These are phyloP conservation scores for Dynastes tityus DNA, from an alignment of 2,888 invertebrate species.

Conservation along the genomic window DNA sequence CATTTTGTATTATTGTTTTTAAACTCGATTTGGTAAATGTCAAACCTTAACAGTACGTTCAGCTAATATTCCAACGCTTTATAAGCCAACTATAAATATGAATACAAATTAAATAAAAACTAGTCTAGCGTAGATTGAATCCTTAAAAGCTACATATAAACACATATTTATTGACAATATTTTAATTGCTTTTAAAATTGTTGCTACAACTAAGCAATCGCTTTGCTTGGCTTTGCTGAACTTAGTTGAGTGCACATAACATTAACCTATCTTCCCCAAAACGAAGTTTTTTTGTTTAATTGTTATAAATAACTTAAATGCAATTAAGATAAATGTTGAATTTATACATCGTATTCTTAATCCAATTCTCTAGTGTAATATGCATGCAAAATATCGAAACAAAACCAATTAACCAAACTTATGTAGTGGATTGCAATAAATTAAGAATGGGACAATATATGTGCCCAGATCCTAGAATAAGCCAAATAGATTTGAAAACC, in stretches of 20 bases:
- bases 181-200: background rate
- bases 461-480: slow-evolving; percentile 84
- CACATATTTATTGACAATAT: no score
- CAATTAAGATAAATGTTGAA: slow-evolving; percentile 15
- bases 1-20: background rate
- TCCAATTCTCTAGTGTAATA: slow-evolving; percentile 18
- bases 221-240: background rate
- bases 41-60: no score
- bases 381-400: slow-evolving; percentile 43
- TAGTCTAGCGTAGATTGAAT: no score
- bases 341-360: slow-evolving; percentile 7
- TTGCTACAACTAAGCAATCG: background rate
- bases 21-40: no score
- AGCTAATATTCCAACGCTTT: no score
- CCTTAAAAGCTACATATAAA: no score
- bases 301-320: background rate
- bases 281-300: background rate
- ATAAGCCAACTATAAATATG: no score
- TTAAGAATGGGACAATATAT: slow-evolving; percentile 86
- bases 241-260: background rate
- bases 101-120: no score
- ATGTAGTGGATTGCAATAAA: slow-evolving; percentile 78
- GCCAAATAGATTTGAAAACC: slow-evolving; percentile 89
- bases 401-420: slow-evolving; percentile 25
- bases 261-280: background rate